Evolutionary conservation across 2,797 vertebrate species (phyloP).

Genomic region (Avahi laniger): DNA sequence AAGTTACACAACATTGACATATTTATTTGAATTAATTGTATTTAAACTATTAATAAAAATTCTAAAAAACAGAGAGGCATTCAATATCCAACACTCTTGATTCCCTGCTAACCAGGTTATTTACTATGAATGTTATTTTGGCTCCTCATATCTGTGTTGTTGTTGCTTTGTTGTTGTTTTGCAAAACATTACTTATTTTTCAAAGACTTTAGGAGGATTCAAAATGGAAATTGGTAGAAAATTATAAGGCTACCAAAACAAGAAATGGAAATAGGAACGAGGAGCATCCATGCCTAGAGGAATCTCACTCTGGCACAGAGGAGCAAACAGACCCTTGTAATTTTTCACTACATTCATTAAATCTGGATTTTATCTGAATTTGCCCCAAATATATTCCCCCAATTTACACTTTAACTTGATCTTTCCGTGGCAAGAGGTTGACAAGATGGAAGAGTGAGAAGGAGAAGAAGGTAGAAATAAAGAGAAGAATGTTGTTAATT

Average conservation of each 20-base stretch:
- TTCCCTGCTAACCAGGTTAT: background rate
- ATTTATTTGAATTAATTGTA: conserved; percentile 9
- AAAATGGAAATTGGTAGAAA: background rate
- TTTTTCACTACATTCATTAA: background rate
- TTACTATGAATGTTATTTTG: background rate
- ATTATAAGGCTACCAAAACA: background rate
- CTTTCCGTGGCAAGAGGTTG: background rate
- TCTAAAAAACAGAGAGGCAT: background rate
- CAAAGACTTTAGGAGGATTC: background rate
- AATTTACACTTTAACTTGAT: background rate
- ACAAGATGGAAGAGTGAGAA: background rate
- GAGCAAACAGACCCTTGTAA: background rate
- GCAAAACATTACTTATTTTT: background rate
- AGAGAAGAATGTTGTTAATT: background rate
- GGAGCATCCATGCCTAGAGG: background rate
- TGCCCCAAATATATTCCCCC: background rate
- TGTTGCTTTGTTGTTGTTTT: background rate
- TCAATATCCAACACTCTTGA: background rate
- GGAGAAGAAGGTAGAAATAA: background rate
- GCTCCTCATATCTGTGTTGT: background rate
- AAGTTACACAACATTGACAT: background rate
- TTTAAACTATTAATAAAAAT: background rate
- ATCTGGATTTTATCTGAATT: background rate
- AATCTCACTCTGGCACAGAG: background rate
- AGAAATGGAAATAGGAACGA: background rate